A percentile compares a stretch with the other conserved stretches of the same genome.
phyloP scores from a whole-genome alignment of 1,140 invertebrate species.

The Musca domestica region DNA sequence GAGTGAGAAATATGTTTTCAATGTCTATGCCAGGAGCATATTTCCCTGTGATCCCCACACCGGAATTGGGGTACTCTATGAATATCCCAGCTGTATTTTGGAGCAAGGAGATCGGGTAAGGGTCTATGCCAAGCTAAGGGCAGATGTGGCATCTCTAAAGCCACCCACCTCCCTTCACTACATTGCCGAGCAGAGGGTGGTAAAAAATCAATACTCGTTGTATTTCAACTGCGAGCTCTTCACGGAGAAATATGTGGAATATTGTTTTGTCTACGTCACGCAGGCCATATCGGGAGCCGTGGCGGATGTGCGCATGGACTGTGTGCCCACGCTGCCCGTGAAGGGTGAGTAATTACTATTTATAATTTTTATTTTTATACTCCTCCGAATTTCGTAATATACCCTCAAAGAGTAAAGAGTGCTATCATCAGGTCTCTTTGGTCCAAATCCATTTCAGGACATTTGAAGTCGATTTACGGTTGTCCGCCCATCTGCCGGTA shows the following conservation, averaged over 20 bases:
- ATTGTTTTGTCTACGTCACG: slow-evolving; percentile 83
- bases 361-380: not conserved
- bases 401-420: too few species aligned
- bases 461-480: too few species aligned
- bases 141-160: slow-evolving; percentile 66
- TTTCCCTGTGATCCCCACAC: slow-evolving; percentile 72
- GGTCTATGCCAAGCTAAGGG: slow-evolving; percentile 67
- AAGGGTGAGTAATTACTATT: slow-evolving; percentile 60
- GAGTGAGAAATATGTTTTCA: slow-evolving; percentile 79
- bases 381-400: too few species aligned
- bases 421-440: too few species aligned
- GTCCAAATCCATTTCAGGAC: too few species aligned
- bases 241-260: slow-evolving; percentile 76
- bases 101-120: slow-evolving; percentile 70
- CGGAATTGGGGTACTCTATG: slow-evolving; percentile 70
- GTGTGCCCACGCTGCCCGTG: slow-evolving; percentile 74
- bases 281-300: slow-evolving; percentile 78
- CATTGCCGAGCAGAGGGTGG: slow-evolving; percentile 62
- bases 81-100: slow-evolving; percentile 77
- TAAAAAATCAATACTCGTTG: slow-evolving; percentile 68
- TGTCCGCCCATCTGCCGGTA: too few species aligned
- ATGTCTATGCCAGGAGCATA: slow-evolving; percentile 75
- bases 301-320: slow-evolving; percentile 75
- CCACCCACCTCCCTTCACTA: slow-evolving; percentile 63
- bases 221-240: slow-evolving; percentile 80